Evolutionary conservation across 2,888 invertebrate genomes (phyloP), one percentile per base, ranked within the genome.

Genomic region (Morpho achilles): DNA sequence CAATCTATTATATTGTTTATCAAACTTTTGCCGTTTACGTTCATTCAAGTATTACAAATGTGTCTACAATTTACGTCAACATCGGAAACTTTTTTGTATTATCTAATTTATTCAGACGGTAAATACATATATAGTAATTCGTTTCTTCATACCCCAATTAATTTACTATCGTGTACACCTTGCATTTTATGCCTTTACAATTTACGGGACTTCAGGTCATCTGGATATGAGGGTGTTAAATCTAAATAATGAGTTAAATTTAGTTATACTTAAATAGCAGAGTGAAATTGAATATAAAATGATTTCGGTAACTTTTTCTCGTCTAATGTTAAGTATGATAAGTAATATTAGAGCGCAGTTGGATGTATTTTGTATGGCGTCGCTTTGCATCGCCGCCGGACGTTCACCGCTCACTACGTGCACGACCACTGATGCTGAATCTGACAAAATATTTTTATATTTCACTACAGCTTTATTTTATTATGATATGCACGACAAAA

Each of bases 401-500:
- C 93, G 89, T 78, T 92, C 93, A 76, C 96, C 96, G 80, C 95
- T 96, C 72, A 96, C 94, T 68, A 96, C 96, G 84, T 96, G 96
- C 59, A 96, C 95, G 70, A 95, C 93, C 72, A 96, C 95, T 67
- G 95, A 95, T 67, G 96, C 96, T 62, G 95, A 94, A 91, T 96
- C 95, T 89, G 93, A 41, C 7, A 44, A 53, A 53, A 45, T 42
- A 49, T 47, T 16, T 9, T 3, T 32, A 32, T 2, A 2, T 32
- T 32, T 32, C 32, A 32, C 32, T 16, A 16, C 16, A 16, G 16
- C 16, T 32, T 2, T 32, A 5, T 32, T 3, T 32, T 32, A 32
- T 32, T 3, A 32, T 32, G 32, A 32, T 32, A 32, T 32, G 32
- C 32, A 32, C 3, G 3, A 32, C 3, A 5, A 32, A 32, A 32